Evolutionary conservation across 2,888 invertebrate genomes (phyloP).

Genomic region (Andrena camellia): DNA sequence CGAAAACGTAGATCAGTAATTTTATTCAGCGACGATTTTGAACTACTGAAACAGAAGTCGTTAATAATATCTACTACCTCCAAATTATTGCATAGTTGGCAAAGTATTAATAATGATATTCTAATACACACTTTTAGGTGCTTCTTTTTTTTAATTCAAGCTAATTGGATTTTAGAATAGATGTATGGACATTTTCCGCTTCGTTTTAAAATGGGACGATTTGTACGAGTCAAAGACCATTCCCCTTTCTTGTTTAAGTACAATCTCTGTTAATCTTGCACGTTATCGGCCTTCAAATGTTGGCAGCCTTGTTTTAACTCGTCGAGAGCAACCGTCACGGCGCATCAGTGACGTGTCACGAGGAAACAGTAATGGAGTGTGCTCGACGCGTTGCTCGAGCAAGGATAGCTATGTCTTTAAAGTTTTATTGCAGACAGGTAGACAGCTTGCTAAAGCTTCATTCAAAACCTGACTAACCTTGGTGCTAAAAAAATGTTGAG

Average conservation of each 20-base stretch:
- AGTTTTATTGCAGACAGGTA: conserved; percentile 54
- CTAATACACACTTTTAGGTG: no score
- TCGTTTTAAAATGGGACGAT: neutral
- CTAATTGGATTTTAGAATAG: neutral
- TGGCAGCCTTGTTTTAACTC: conserved; percentile 63
- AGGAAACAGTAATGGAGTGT: conserved; percentile 66
- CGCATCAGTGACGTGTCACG: conserved; percentile 76
- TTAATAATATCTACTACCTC: no score
- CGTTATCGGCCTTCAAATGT: conserved; percentile 42
- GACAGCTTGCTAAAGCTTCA: conserved; percentile 37
- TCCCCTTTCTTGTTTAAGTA: conserved; percentile 19
- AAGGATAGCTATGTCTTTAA: conserved; percentile 74
- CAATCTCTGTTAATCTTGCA: conserved; percentile 23
- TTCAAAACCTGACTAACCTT: conserved; percentile 26
- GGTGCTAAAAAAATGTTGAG: neutral
- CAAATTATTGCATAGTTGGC: no score
- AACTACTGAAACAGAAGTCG: no score
- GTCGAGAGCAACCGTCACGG: conserved; percentile 65
- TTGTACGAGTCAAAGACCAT: neutral
- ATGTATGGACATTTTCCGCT: neutral
- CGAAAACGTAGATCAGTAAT: no score
- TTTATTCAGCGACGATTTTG: no score
- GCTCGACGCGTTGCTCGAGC: conserved; percentile 35
- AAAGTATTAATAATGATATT: no score
- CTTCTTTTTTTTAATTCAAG: no score